Percentiles rank a stretch among this genome's conserved stretches.
phyloP scores from a whole-genome alignment of 1,140 invertebrate genomes.

The Pygmarrhopalites habei region DNA sequence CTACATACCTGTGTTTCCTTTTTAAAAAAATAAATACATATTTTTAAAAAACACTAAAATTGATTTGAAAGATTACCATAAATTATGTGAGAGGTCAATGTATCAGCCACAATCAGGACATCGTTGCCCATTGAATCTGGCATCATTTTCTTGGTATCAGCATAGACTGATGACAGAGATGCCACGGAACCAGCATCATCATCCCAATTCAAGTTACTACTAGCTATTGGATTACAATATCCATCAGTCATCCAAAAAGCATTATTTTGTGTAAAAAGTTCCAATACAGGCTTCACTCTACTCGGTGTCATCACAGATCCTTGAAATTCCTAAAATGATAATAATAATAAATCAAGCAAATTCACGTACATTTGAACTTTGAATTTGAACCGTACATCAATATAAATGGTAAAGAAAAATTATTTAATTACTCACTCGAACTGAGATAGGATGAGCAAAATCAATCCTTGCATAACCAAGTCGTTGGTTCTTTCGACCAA shows the following conservation, averaged over 20 bases:
- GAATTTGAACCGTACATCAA: not conserved
- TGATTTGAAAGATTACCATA: slow-evolving; percentile 11
- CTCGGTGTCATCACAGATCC: not conserved
- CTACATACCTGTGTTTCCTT: no score
- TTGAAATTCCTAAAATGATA: slow-evolving; percentile 6
- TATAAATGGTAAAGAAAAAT: not conserved
- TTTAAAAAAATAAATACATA: no score
- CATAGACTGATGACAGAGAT: not conserved
- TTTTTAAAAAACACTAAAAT: no score
- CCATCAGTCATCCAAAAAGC: slow-evolving; percentile 6
- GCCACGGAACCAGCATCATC: not conserved
- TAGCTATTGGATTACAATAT: not conserved
- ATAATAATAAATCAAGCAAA: not conserved
- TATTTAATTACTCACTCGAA: slow-evolving; percentile 9
- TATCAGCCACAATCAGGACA: not conserved
- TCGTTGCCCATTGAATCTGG: no score
- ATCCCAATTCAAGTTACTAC: not conserved
- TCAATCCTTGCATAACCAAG: slow-evolving; percentile 11
- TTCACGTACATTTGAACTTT: not conserved
- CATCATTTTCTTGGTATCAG: not conserved
- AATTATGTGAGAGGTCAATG: slow-evolving; percentile 1
- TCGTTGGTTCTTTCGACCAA: no score
- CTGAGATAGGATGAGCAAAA: slow-evolving; percentile 21
- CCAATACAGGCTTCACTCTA: not conserved
- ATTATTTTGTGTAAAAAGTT: not conserved